Base-by-base conservation (phyloP, 2,797 vertebrate species). In the Delichon dasypus region DNA sequence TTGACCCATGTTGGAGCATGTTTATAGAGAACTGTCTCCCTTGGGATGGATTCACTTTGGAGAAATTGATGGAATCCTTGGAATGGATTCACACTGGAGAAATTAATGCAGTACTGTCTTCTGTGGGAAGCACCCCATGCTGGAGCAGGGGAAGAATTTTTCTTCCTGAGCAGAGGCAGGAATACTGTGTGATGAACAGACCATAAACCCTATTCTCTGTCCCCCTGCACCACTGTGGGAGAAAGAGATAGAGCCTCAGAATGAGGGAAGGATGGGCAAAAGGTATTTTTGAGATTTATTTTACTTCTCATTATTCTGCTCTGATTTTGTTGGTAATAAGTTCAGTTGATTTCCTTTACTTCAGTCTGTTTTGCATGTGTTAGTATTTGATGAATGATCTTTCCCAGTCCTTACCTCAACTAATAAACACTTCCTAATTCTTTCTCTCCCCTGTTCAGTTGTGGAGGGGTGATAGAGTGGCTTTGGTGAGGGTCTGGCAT, bases 141-240 rank as follows among this genome's bases (percentile, higher is more conserved):
- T 51, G 44, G n/a, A 77, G 51, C 17, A 51, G 21, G 4, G 7
- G 10, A 50, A 76, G 5, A 16, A 64, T 36, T 57, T n/a, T 44
- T 38, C 20, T 30, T 23, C n/a, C 36, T n/a, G 14, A 89, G 21
- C 12, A 71, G 23, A 11, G 12, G 10, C 14, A 51, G 38, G 38
- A 51, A 51, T 44, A 64, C 34, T 15, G 12, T 26, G 23, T 45
- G 29, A 51, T 71, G 17, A 26, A 22, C 23, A 30, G 17, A 57
- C 11, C n/a, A 22, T n/a, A 30, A 45, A 32, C 5, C 3, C 3
- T 25, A 34, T 45, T 34, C 7, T 30, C 25, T 22, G 5, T 45
- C 23, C 65, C 45, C 45, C 21, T 71, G 25, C 2, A 2, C 22
- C 10, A 6, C 4, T 32, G 22, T 14, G 3, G 2, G 2, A 3